phyloP scores from a whole-genome alignment of 2,113 vertebrate genomes.

The Eolophus roseicapilla region DNA sequence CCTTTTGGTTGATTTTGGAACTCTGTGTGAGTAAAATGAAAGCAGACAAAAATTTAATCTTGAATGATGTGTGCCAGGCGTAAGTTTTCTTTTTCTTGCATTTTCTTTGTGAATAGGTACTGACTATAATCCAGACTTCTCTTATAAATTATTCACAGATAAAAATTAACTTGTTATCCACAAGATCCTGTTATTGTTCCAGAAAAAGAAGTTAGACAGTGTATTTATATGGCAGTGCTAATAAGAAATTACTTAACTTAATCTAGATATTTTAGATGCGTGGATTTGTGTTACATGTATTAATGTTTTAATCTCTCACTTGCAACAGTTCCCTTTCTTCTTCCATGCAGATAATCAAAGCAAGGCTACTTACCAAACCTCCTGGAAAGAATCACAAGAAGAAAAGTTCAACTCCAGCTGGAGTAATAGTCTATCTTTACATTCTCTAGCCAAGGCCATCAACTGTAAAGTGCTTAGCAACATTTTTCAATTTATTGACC shows the following conservation, averaged over 20 bases:
- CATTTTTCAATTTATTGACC: not conserved
- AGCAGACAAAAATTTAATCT: not conserved
- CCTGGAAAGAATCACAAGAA: not conserved
- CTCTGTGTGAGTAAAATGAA: not conserved
- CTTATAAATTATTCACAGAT: not conserved
- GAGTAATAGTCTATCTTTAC: not conserved
- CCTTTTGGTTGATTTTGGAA: not conserved
- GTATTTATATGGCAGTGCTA: slow-evolving; percentile 35
- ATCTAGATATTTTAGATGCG: not conserved
- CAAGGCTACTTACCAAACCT: not conserved
- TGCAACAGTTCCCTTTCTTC: not conserved
- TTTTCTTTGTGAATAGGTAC: not conserved
- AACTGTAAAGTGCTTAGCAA: not conserved
- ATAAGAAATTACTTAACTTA: not conserved
- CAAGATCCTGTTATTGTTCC: slow-evolving; percentile 54
- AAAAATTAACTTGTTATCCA: not conserved
- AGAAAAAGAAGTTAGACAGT: not conserved
- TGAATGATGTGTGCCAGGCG: not conserved
- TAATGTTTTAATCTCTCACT: not conserved
- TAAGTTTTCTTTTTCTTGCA: not conserved
- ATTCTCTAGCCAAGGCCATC: not conserved
- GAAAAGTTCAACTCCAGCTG: not conserved
- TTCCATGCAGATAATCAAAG: not conserved
- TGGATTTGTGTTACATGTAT: not conserved
- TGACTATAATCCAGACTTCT: not conserved